Evolutionary conservation across 1,140 invertebrate genomes (phyloP).

Genomic region (Alviniconcha marisindica): DNA sequence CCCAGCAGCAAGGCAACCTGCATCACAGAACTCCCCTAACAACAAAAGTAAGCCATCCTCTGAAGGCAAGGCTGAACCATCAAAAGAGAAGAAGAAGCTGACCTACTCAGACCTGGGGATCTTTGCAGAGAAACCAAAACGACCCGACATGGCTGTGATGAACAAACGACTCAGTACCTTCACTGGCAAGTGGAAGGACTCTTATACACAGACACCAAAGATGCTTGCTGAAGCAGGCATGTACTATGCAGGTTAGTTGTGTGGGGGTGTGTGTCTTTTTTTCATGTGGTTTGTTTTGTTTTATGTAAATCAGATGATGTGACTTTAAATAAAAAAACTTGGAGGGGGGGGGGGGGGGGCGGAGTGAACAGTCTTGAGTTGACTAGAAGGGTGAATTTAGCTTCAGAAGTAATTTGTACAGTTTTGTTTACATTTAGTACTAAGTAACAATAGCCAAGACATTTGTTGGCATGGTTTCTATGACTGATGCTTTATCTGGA

Average conservation of each 20-base stretch:
- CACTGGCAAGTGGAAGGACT: slow-evolving; percentile 17
- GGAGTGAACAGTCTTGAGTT: too few species aligned
- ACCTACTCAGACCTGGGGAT: slow-evolving; percentile 23
- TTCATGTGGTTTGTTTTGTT: too few species aligned
- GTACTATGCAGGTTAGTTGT: slow-evolving; percentile 42
- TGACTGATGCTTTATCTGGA: too few species aligned
- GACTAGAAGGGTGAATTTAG: too few species aligned
- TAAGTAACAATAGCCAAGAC: too few species aligned
- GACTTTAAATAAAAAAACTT: too few species aligned
- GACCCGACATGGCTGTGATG: slow-evolving; percentile 18
- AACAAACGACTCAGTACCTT: slow-evolving; percentile 6
- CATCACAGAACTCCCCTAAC: not conserved
- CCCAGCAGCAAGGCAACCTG: not conserved
- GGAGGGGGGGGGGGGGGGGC: too few species aligned
- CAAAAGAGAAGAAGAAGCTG: slow-evolving; percentile 23
- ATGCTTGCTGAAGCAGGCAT: slow-evolving; percentile 37
- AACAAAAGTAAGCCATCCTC: not conserved
- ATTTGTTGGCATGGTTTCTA: too few species aligned
- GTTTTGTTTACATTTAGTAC: too few species aligned
- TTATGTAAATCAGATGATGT: too few species aligned
- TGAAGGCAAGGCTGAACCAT: not conserved
- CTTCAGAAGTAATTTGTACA: too few species aligned
- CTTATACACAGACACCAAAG: slow-evolving; percentile 30
- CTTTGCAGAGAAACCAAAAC: slow-evolving; percentile 36
- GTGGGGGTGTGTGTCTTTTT: not conserved